Evolutionary conservation across 2,797 vertebrate species (phyloP), one percentile per base, ranked within the genome.

Genomic region (Dipus sagitta): DNA sequence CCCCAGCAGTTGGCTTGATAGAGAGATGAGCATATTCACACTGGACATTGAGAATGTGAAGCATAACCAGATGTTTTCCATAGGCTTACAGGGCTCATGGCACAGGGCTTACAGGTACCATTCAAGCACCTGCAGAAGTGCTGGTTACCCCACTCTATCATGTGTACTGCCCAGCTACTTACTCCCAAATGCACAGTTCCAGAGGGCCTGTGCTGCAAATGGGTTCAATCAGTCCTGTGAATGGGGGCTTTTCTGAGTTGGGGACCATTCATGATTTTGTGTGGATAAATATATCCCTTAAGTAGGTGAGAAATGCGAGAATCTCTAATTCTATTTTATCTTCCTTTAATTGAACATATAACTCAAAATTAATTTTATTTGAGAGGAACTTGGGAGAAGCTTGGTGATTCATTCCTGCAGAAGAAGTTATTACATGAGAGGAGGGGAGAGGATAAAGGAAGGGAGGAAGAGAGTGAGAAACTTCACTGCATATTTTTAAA

Each of bases 331-430:
- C 23, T 15, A 6, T 60, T 38, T 38, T 24, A 13, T 64, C 47
- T 60, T 38, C 42, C 13, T 67, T 79, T 89, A 85, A 87, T 62
- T 38, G 85, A 91, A 76, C 18, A n/a, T 58, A 28, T 58, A 90
- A 6, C 32, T 93, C 62, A 70, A 71, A 90, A 86, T 86, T 88
- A 83, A 95, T 26, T 88, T 92, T 67, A 2, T 71, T 68, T 71
- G 30, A 34, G 28, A 75, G 93, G 34, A 71, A 85, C 14, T 80
- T 4, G 83, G 20, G 79, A 87, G 76, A 88, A 79, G 21, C 7
- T 92, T 38, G 70, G 58, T 93, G n/a, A 94, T 78, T 12, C 38
- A 72, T 93, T 92, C 79, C 58, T 90, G 54, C 34, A 88, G 62
- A 93, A 90, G 65, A 81, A 94, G 86, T 71, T 72, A 82, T 3